Evolutionary conservation across 2,888 invertebrate species (phyloP).

Genomic region (Bimastos eiseni): DNA sequence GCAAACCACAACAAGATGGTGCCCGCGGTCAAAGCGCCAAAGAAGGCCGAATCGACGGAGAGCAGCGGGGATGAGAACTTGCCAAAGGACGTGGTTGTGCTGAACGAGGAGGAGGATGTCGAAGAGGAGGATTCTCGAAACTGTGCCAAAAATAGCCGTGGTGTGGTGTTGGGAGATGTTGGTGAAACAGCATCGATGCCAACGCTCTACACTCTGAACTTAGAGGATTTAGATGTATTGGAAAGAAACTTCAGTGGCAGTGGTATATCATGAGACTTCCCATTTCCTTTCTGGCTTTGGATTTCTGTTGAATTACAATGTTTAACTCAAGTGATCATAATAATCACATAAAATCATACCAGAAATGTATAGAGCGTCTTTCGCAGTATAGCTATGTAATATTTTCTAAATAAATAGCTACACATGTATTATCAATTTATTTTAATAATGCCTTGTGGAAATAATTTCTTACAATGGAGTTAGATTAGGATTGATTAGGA

Average conservation of each 20-base stretch:
- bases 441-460: no score
- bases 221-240: slow-evolving; percentile 41
- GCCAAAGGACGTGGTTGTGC: slow-evolving; percentile 14
- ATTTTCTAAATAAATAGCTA: no score
- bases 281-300: not conserved
- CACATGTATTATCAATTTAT: no score
- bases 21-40: not conserved
- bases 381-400: no score
- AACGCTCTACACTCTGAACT: slow-evolving; percentile 29
- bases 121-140: slow-evolving; percentile 13
- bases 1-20: not conserved
- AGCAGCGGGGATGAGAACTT: slow-evolving; percentile 1
- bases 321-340: no score
- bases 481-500: no score
- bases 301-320: not conserved
- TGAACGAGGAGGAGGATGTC: slow-evolving; percentile 33
- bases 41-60: not conserved
- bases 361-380: no score
- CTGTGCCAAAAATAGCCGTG: not conserved
- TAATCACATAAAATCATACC: no score
- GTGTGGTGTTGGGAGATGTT: not conserved
- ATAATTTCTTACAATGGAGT: no score
- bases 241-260: slow-evolving; percentile 38
- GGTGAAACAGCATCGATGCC: not conserved
- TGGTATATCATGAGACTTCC: slow-evolving; percentile 35